These are phyloP conservation scores for Polietes domitor DNA, from an alignment of 2,888 invertebrate species.

Conservation along the genomic window DNA sequence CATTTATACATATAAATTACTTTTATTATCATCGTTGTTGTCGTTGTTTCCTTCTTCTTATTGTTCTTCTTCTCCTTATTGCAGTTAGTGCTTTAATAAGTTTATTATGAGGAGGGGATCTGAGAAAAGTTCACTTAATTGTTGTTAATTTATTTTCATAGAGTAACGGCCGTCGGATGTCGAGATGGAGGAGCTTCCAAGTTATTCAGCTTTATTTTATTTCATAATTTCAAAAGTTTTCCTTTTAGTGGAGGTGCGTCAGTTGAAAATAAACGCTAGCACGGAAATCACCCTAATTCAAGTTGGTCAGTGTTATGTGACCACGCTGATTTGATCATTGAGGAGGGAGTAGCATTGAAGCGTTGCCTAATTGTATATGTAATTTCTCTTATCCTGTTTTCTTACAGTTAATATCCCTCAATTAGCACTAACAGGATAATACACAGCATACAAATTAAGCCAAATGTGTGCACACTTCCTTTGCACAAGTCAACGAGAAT, in stretches of 20 bases:
- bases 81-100: not conserved
- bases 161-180: not conserved
- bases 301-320: not conserved
- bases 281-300: not conserved
- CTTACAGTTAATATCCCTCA: slow-evolving; percentile 13
- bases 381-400: not conserved
- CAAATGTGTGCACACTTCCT: not conserved
- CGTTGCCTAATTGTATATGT: not conserved
- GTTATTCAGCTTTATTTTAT: not conserved
- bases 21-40: not conserved
- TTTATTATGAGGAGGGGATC: not conserved
- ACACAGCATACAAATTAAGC: slow-evolving; percentile 7
- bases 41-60: not conserved
- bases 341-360: not conserved
- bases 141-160: not conserved
- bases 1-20: not conserved
- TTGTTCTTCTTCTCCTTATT: not conserved
- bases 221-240: slow-evolving; percentile 21
- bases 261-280: not conserved
- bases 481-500: not conserved
- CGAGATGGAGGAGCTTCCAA: no score
- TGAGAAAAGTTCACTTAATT: not conserved
- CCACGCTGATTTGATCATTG: not conserved
- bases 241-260: not conserved
- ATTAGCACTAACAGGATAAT: not conserved